These are phyloP conservation scores for Xestoiulus laeticollis DNA, from an alignment of 2,888 invertebrate species.

Conservation along the genomic window DNA sequence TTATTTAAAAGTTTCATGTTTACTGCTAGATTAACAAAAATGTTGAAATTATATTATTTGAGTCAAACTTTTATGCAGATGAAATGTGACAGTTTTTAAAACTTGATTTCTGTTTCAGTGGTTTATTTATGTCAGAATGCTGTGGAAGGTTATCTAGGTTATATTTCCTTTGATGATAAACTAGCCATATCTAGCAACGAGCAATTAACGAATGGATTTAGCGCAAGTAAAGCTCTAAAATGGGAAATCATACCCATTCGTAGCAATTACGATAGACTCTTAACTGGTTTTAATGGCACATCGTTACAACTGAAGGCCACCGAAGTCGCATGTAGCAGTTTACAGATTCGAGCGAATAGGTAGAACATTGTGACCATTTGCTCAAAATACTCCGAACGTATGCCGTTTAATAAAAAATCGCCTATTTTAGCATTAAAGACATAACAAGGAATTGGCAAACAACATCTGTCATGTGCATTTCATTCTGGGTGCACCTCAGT, in stretches of 20 bases:
- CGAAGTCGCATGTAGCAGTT: background rate
- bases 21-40: too few relatives aligned
- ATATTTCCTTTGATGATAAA: background rate
- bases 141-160: background rate
- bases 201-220: background rate
- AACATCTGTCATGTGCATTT: background rate
- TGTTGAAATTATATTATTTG: too few relatives aligned
- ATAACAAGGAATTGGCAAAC: background rate
- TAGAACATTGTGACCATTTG: background rate
- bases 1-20: too few relatives aligned
- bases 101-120: background rate
- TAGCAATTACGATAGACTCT: background rate
- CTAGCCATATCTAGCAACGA: background rate
- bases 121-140: background rate
- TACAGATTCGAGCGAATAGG: background rate
- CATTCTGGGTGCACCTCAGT: background rate
- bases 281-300: constrained; percentile 34
- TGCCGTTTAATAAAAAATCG: background rate
- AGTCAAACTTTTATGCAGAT: too few relatives aligned
- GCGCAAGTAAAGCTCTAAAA: constrained; percentile 40
- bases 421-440: background rate
- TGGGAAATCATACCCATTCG: constrained; percentile 3
- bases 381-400: background rate
- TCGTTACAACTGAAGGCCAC: constrained; percentile 15
- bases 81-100: too few relatives aligned